A percentile compares a stretch with the other conserved stretches of the same genome.
Conservation (phyloP, 2,797 vertebrate species). For the Spondyliosoma cantharus region DNA sequence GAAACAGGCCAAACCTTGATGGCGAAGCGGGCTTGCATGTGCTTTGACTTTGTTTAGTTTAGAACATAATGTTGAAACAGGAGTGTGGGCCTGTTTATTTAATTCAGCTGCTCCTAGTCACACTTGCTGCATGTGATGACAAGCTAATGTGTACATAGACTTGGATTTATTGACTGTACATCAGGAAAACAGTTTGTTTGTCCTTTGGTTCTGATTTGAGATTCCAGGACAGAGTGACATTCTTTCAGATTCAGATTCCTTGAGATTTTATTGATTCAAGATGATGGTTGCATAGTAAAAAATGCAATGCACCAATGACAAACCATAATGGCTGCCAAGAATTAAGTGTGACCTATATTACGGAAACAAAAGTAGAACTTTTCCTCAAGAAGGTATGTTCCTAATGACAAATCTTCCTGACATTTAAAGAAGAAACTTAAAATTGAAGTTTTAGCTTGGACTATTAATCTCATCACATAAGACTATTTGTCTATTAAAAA, state of each 20-base stretch:
- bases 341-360: too few relatives aligned
- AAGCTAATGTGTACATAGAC: not conserved
- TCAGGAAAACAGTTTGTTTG: not conserved
- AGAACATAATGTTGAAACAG: slow-evolving; percentile 24
- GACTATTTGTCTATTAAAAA: too few relatives aligned
- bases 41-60: slow-evolving; percentile 30
- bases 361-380: too few relatives aligned
- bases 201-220: slow-evolving; percentile 3
- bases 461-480: too few relatives aligned
- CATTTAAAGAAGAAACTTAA: too few relatives aligned
- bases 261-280: not conserved
- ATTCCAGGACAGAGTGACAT: not conserved
- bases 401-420: too few relatives aligned
- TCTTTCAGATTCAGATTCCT: not conserved
- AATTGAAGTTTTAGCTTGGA: too few relatives aligned
- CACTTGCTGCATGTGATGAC: not conserved
- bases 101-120: slow-evolving; percentile 13
- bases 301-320: too few relatives aligned
- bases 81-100: not conserved
- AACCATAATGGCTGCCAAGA: too few relatives aligned
- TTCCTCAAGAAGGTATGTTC: too few relatives aligned
- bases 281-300: not conserved
- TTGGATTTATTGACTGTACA: not conserved
- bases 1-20: slow-evolving; percentile 25
- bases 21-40: slow-evolving; percentile 13